These are phyloP conservation scores for Drosophila punjabiensis DNA, from an alignment of 1,140 invertebrate species.

Conservation along the genomic window DNA sequence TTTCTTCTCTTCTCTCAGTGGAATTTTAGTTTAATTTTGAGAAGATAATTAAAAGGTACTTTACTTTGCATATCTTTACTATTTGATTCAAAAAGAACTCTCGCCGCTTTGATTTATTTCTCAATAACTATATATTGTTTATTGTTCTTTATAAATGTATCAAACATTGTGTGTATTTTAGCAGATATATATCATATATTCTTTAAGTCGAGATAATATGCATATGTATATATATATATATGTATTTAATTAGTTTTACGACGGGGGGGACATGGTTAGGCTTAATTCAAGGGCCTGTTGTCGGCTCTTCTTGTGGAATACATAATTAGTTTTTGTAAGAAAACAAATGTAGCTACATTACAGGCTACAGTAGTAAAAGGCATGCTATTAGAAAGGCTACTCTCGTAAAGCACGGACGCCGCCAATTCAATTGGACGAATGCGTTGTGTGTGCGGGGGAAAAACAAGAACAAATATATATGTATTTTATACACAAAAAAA, in stretches of 20 bases:
- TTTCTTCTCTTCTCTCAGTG: background rate
- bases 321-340: constrained; percentile 46
- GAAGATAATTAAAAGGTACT: background rate
- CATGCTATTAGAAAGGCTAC: constrained; percentile 57
- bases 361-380: constrained; percentile 55
- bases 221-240: constrained; percentile 63
- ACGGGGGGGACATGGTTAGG: constrained; percentile 46
- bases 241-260: constrained; percentile 60
- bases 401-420: constrained; percentile 58
- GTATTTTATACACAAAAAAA: constrained; percentile 49
- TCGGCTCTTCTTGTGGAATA: constrained; percentile 64
- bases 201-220: constrained; percentile 52
- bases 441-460: constrained; percentile 16
- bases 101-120: background rate
- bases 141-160: constrained; percentile 71
- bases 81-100: background rate
- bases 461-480: constrained; percentile 60
- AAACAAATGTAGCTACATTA: constrained; percentile 63
- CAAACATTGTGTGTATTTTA: constrained; percentile 69
- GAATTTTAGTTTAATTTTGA: background rate
- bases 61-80: background rate
- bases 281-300: constrained; percentile 61
- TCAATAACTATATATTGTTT: constrained; percentile 47
- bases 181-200: constrained; percentile 48
- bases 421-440: constrained; percentile 76